Base-by-base conservation (phyloP, 2,797 vertebrate genomes). In the Neosalanx taihuensis region DNA sequence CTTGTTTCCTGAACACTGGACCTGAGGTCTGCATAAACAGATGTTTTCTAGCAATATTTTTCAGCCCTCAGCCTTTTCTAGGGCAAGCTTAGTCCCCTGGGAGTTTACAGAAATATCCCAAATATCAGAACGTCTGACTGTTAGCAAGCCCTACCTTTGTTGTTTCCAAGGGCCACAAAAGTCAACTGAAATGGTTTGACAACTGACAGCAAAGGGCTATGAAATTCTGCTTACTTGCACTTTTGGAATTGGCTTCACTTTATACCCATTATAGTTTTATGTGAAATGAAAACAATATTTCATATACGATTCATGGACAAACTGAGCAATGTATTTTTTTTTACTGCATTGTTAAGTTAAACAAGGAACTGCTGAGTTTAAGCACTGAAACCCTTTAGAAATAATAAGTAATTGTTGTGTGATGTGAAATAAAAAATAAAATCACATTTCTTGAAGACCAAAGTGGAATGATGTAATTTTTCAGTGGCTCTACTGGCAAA, bases 31-130 rank as follows among this genome's bases (percentile, higher is more conserved):
- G 90, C 89, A 91, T 91, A 92, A 91, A 90, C 89, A 91, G 82
- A 76, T 75, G 72, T 77, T 84, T 88, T 89, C 85, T 78, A 31
- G 83, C 84, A 89, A 88, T 84, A 87, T 90, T 90, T 90, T 88
- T 90, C 87, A 91, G 87, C 91, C 89, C 87, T 91, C 90, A 91
- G 90, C 87, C 88, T 87, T 93, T 93, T 92, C 91, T 90, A 82
- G 91, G 90, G 84, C 89, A 90, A 75, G 73, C 76, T 77, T 13
- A 56, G 69, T 88, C 91, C 87, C 88, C 75, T 78, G 89, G 89
- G 91, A 88, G 78, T 85, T 84, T 83, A 90, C 90, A 90, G 86
- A 93, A 92, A 93, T 93, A 93, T 84, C 90, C 85, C 82, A 84
- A 83, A 81, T 90, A 90, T 89, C 83, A 82, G 72, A 85, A 83